These are phyloP conservation scores for Sarcophaga peregrina DNA, from an alignment of 1,140 invertebrate species.

Conservation along the genomic window DNA sequence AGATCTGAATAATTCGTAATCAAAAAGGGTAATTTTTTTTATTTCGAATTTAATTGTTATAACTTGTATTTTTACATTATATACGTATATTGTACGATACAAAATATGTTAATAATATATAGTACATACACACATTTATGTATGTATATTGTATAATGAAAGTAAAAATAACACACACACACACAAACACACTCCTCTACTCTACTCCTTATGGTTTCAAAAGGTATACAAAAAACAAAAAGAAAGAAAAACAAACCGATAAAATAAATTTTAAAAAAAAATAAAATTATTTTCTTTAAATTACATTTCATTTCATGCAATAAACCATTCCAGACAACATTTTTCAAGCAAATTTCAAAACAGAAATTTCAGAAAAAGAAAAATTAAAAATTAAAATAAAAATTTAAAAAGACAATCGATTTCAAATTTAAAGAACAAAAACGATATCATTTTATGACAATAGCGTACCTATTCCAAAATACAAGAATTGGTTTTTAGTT, in stretches of 20 bases:
- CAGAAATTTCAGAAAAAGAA: slow-evolving; percentile 27
- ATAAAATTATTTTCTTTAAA: slow-evolving; percentile 3
- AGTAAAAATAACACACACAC: slow-evolving; percentile 1
- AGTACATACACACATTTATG: background rate
- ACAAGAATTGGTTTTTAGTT: too few species aligned
- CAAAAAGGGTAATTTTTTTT: slow-evolving; percentile 39
- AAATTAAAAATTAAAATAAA: slow-evolving; percentile 40
- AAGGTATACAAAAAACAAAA: slow-evolving; percentile 11
- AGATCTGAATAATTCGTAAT: slow-evolving; percentile 40
- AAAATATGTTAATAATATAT: background rate
- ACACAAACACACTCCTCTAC: too few species aligned
- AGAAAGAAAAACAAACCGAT: background rate
- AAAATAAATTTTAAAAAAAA: background rate
- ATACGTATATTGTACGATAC: too few species aligned
- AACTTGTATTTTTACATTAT: slow-evolving; percentile 14
- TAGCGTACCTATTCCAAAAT: too few species aligned
- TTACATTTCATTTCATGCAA: background rate
- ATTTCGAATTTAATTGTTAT: slow-evolving; percentile 34
- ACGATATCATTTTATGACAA: too few species aligned
- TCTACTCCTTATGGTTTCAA: slow-evolving; percentile 32
- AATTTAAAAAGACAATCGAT: background rate
- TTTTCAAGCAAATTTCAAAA: background rate
- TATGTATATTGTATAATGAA: too few species aligned
- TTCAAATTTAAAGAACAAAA: too few species aligned
- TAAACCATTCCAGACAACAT: background rate